Evolutionary conservation across 2,113 vertebrate genomes (phyloP).

Genomic region (Glaucidium brasilianum): DNA sequence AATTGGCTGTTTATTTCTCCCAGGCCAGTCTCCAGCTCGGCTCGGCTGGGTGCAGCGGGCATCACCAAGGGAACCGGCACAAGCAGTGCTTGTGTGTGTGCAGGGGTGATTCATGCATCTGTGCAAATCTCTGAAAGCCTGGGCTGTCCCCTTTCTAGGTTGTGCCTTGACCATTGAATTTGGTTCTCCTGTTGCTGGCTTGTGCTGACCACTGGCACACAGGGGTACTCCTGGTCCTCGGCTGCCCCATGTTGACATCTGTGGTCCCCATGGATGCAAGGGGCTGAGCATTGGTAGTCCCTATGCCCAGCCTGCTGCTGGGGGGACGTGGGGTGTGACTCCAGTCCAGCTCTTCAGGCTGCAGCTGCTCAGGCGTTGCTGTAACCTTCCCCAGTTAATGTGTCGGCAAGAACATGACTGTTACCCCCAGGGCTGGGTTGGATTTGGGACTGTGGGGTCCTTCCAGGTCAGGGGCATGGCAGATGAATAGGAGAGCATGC

Average conservation of each 20-base stretch:
- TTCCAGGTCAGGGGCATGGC: background rate
- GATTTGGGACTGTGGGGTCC: background rate
- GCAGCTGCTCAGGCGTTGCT: background rate
- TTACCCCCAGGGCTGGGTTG: accelerated
- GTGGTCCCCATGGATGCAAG: accelerated
- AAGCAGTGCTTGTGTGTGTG: background rate
- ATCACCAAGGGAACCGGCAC: slow-evolving; percentile 7
- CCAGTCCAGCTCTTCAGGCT: background rate
- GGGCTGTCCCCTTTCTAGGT: background rate
- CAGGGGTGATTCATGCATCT: background rate
- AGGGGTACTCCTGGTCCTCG: accelerated
- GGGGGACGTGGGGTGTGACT: accelerated
- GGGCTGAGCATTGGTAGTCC: background rate
- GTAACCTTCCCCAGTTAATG: background rate
- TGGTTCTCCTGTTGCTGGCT: background rate
- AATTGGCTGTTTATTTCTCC: slow-evolving; percentile 10
- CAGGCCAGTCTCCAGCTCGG: background rate
- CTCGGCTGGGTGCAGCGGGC: background rate
- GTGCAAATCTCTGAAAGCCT: background rate
- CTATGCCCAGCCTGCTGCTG: background rate
- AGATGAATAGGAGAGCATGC: accelerated
- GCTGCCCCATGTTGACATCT: accelerated
- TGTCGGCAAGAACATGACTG: background rate
- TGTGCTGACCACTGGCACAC: accelerated
- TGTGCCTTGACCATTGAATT: background rate